Evolutionary conservation across 2,113 vertebrate genomes (phyloP), one percentile per base, ranked within the genome.

Genomic region (Gobio gobio): DNA sequence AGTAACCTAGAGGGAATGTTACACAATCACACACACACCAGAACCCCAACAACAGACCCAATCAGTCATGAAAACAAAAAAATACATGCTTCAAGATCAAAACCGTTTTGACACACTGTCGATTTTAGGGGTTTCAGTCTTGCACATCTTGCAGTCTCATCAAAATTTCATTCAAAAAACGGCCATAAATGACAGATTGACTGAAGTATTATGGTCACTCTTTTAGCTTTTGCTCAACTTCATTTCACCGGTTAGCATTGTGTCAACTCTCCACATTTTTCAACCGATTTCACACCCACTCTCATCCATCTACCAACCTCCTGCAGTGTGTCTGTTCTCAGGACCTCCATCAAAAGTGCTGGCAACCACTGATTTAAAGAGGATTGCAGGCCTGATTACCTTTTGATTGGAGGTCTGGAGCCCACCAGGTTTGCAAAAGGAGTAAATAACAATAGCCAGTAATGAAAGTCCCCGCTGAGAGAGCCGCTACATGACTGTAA

Each of bases 321-420:
- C 68, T 72, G 72, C 66, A 78, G 40, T 76, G 45, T 77, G 56
- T 77, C 68, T 56, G 80, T 36, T 51, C 70, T 78, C 49, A 43
- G 74, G 68, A 45, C 40, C 61, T 81, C 24, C 47, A 61, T 26
- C 58, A 76, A 68, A 70, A 80, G 76, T 63, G 51, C 78, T 63
- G 61, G 82, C n/a, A 59, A 75, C 54, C 51, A 61, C 70, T 83
- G 85, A 86, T 89, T 90, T 61, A 85, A 78, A 70, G 47, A 51
- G 29, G 73, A 85, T 88, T 87, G 68, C 29, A 49, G 61, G 1
- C 47, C 40, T 47, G 75, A 83, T 90, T 77, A 83, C 63, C 61
- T 73, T 72, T 66, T 73, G 29, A 85, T 85, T 88, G 70, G 80
- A 75, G 80, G 40, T 54, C 14, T 68, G 43, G 75, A 51, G 22